A percentile compares a stretch with the other conserved stretches of the same genome.
phyloP scores from a whole-genome alignment of 92 coral and sea anemone genomes.

The Hydrozoanthus gracilis region DNA sequence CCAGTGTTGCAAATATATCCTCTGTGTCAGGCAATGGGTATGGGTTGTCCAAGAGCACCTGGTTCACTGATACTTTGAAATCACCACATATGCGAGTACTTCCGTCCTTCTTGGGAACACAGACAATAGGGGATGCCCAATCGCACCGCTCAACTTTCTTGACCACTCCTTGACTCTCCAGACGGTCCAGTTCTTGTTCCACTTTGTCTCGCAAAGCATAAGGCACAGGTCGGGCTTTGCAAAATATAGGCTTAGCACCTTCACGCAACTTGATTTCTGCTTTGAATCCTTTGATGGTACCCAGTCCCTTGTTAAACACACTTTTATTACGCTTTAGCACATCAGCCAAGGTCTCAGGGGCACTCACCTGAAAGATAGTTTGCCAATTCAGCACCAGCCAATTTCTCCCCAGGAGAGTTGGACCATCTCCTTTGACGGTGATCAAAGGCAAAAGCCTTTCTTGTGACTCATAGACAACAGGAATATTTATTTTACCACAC shows the following conservation, averaged over 20 bases:
- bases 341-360: conserved; percentile 40
- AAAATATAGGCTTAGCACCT: conserved; percentile 57
- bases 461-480: conserved; percentile 49
- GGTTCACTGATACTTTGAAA: conserved; percentile 46
- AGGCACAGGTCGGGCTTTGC: conserved; percentile 57
- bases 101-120: too few species aligned
- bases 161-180: conserved; percentile 55
- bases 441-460: conserved; percentile 44
- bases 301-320: conserved; percentile 57
- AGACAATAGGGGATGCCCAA: conserved; percentile 63
- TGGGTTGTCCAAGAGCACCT: conserved; percentile 44
- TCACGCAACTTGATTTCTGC: conserved; percentile 49
- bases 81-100: conserved; percentile 72
- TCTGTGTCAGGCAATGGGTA: conserved; percentile 61
- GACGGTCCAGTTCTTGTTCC: conserved; percentile 51
- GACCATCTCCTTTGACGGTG: conserved; percentile 41
- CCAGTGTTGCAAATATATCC: conserved; percentile 65
- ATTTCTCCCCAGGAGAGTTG: conserved; percentile 50
- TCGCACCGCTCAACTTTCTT: conserved; percentile 55
- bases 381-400: conserved; percentile 54
- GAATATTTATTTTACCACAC: conserved; percentile 47
- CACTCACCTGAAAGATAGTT: conserved; percentile 37
- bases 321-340: conserved; percentile 44
- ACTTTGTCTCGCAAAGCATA: conserved; percentile 51
- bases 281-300: conserved; percentile 54